Base-by-base conservation (phyloP, 2,797 vertebrate species). In the Eulemur rubriventer region DNA sequence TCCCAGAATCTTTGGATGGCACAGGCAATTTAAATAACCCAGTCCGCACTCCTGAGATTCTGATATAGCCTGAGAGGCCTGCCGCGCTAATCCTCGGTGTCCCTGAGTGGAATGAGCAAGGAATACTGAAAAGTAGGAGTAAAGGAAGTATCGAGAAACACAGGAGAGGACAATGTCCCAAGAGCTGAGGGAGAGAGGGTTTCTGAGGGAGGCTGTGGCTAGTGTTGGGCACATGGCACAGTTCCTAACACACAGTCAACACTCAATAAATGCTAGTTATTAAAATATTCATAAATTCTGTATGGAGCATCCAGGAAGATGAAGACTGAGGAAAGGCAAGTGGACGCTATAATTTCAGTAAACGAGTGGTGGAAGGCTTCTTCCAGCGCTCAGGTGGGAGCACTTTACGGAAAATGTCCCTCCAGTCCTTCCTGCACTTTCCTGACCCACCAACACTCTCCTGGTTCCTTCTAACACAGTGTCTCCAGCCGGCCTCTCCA, bases 51-150 rank as follows among this genome's bases (percentile, higher is more conserved):
- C 20, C 48, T 7, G 43, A 94, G 65, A n/a, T 55, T 69, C 79
- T 41, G 35, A 11, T 28, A 2, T 33, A 61, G 33, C 1, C 6
- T 2, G 4, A 72, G 18, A 65, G 24, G 12, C 50, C 0, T 0
- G 22, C 63, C 9, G 0, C 26, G 17, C 18, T 52, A 43, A 38
- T 26, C 26, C 1, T 55, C 7, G 1, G 33, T 72, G 80, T 85
- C 22, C 89, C 70, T 41, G 86, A 69, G 7, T 55, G 16, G 59
- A 48, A 13, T n/a, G n/a, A 84, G 3, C 33, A 75, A 33, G 41
- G 12, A 30, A 96, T 30, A 59, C 48, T 79, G 33, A n/a, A 35
- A 83, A 24, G 28, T 33, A 73, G 72, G 65, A 79, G 5, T 75
- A 59, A 57, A 46, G 26, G 7, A 22, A 35, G 11, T 65, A 5